A percentile compares a stretch with the other conserved stretches of the same genome.
Evolutionary conservation across 2,888 invertebrate genomes (phyloP).

Genomic region (Archaeoteleia sp.): DNA sequence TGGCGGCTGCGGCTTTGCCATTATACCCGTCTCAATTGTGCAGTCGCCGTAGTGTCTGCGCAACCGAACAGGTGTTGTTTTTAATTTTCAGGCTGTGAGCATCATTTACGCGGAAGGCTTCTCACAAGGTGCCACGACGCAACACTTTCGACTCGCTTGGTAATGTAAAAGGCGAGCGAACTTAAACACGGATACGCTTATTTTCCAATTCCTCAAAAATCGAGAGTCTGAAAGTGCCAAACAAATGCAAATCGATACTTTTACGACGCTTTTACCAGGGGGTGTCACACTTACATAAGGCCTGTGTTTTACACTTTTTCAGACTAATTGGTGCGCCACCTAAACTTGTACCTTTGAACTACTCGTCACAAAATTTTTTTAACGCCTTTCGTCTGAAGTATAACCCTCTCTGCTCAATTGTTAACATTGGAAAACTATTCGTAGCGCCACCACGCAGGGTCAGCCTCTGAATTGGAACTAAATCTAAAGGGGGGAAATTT

Average conservation of each 20-base stretch:
- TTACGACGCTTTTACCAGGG: no score
- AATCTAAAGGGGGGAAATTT: no score
- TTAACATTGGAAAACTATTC: no score
- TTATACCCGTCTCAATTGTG: constrained; percentile 22
- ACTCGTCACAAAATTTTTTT: background rate
- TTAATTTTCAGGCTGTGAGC: constrained; percentile 36
- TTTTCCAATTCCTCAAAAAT: constrained; percentile 31
- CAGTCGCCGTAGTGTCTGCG: constrained; percentile 23
- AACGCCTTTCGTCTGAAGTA: no score
- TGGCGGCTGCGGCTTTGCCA: constrained; percentile 24
- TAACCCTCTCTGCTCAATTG: no score
- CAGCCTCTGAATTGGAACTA: no score
- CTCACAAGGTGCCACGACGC: constrained; percentile 33
- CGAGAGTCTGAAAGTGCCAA: constrained; percentile 24
- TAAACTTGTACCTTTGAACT: no score
- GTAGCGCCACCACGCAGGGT: no score
- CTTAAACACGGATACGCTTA: constrained; percentile 17
- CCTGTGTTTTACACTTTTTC: no score
- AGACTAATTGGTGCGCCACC: no score
- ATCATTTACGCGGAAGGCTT: constrained; percentile 36
- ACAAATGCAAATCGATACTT: constrained; percentile 31
- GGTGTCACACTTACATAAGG: background rate
- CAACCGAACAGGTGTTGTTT: constrained; percentile 37
- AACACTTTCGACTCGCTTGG: constrained; percentile 26
- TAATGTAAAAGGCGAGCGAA: constrained; percentile 17